These are phyloP conservation scores for Alauda arvensis DNA, from an alignment of 2,797 vertebrate genomes.

Conservation along the genomic window DNA sequence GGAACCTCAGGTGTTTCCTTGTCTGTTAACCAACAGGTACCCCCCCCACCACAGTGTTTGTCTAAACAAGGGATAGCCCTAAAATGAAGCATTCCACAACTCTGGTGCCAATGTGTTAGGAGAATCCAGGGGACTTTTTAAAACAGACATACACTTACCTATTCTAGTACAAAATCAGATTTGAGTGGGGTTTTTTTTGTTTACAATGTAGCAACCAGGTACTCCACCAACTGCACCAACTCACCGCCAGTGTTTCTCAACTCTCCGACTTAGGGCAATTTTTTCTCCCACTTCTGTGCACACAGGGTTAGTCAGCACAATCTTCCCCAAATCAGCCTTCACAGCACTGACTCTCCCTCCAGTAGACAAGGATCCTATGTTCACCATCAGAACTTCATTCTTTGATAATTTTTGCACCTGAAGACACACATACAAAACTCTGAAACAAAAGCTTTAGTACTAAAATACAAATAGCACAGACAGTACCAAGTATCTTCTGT, in stretches of 20 bases:
- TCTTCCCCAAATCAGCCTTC: slow-evolving; percentile 97
- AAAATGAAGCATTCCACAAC: neutral
- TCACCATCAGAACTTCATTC: slow-evolving; percentile 98
- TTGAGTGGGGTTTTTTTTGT: neutral
- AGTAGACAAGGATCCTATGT: slow-evolving; percentile 95
- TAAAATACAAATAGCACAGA: neutral
- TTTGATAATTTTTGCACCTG: slow-evolving; percentile 98
- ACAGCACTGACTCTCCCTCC: slow-evolving; percentile 96
- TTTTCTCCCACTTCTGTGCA: slow-evolving; percentile 98
- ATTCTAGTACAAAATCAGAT: neutral
- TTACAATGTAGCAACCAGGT: neutral
- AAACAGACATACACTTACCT: neutral
- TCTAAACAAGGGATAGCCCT: neutral
- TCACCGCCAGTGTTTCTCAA: slow-evolving; percentile 99
- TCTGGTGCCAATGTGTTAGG: neutral
- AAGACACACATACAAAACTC: neutral
- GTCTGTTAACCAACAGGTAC: neutral
- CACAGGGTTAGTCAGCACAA: slow-evolving; percentile 96
- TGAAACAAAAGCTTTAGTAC: neutral
- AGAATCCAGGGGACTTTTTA: neutral
- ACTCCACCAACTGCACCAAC: slow-evolving; percentile 12
- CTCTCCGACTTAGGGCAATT: slow-evolving; percentile 94
- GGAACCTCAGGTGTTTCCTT: neutral
- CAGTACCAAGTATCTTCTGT: neutral
- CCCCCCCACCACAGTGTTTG: neutral